Evolutionary conservation across 2,797 vertebrate species (phyloP).

Genomic region (Leuciscus waleckii): DNA sequence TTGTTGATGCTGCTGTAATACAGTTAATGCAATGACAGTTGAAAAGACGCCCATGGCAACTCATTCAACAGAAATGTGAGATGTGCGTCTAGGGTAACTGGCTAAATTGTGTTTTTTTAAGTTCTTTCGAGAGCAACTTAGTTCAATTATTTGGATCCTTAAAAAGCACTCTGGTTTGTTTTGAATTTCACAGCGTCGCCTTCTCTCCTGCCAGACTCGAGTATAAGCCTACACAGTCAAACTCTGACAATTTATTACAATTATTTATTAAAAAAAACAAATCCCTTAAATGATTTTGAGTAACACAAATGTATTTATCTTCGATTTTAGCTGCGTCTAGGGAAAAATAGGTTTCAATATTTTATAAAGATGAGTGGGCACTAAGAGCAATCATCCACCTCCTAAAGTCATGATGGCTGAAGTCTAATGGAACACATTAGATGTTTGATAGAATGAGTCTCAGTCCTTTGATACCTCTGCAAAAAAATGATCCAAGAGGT

Average conservation of each 20-base stretch:
- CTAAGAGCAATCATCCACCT: slow-evolving; percentile 28
- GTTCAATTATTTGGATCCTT: background rate
- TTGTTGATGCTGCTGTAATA: slow-evolving; percentile 48
- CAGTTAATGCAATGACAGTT: slow-evolving; percentile 58
- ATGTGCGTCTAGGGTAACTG: background rate
- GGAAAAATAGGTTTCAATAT: slow-evolving; percentile 29
- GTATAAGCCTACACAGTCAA: background rate
- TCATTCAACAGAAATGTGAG: background rate
- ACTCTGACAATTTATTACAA: background rate
- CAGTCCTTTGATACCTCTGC: slow-evolving; percentile 31
- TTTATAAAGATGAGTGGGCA: slow-evolving; percentile 38
- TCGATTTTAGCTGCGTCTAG: background rate
- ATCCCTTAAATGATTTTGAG: background rate
- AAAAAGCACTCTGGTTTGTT: background rate
- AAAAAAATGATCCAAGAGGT: slow-evolving; percentile 31
- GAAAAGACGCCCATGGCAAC: slow-evolving; percentile 45
- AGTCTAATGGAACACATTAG: slow-evolving; percentile 51
- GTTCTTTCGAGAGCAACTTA: background rate
- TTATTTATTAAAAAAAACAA: background rate
- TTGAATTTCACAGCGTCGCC: background rate
- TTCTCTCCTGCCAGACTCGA: background rate
- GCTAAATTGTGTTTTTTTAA: background rate
- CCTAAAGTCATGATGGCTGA: slow-evolving; percentile 34
- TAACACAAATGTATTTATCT: slow-evolving; percentile 20
- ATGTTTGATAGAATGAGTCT: slow-evolving; percentile 42